phyloP scores from a whole-genome alignment of 2,113 vertebrate genomes.

The Toxotes jaculatrix region DNA sequence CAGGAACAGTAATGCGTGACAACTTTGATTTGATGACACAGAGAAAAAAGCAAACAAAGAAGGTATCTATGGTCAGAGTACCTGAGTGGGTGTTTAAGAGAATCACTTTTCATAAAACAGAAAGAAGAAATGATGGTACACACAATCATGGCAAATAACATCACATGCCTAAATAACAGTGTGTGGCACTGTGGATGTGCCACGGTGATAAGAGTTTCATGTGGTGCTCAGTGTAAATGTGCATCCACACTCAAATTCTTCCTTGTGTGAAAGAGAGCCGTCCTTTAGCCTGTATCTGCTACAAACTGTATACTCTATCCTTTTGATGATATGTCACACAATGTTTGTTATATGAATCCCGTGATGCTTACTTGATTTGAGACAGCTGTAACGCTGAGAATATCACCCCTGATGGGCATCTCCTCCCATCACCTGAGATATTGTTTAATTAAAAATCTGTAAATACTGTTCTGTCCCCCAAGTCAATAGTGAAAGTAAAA shows the following conservation, averaged over 20 bases:
- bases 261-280: neutral
- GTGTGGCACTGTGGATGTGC: conserved; percentile 3
- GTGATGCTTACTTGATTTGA: neutral
- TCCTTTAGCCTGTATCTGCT: neutral
- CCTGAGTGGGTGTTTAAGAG: conserved; percentile 38
- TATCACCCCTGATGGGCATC: neutral
- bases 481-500: neutral
- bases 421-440: neutral
- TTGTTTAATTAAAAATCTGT: neutral
- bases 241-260: neutral
- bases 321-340: neutral
- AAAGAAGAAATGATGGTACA: conserved; percentile 37
- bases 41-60: conserved; percentile 11
- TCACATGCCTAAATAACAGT: conserved; percentile 15
- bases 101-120: conserved; percentile 45
- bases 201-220: conserved; percentile 1
- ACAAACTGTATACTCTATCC: neutral
- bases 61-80: conserved; percentile 17
- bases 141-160: neutral
- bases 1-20: conserved; percentile 14
- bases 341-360: neutral
- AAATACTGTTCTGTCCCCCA: neutral
- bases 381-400: neutral
- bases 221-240: neutral
- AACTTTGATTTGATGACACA: conserved; percentile 53